Evolutionary conservation across 2,113 vertebrate species (phyloP).

Genomic region (Dasyurus viverrinus): DNA sequence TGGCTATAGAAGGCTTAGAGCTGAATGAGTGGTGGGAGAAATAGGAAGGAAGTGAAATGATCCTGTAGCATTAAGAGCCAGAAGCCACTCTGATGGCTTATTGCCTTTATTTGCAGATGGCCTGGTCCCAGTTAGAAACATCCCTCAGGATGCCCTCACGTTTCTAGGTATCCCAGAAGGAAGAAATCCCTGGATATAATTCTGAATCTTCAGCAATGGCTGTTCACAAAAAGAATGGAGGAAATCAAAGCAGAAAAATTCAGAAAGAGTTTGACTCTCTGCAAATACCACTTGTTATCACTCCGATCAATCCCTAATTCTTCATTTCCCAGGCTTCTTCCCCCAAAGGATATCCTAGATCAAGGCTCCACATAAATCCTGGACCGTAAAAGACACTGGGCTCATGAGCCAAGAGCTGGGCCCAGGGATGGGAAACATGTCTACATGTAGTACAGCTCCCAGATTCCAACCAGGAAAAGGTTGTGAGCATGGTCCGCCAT

Average conservation of each 20-base stretch:
- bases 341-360: constrained; percentile 1
- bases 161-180: not conserved
- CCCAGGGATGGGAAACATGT: constrained; percentile 10
- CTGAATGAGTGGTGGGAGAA: not conserved
- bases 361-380: constrained; percentile 4
- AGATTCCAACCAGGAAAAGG: not conserved
- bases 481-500: not conserved
- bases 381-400: constrained; percentile 25
- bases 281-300: not conserved
- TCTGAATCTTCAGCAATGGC: not conserved
- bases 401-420: not conserved
- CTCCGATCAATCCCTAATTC: not conserved
- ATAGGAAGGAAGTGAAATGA: not conserved
- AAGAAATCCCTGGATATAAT: not conserved
- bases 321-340: not conserved
- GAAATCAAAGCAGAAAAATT: not conserved
- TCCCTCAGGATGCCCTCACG: not conserved
- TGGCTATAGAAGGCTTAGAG: not conserved
- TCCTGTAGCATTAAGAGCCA: not conserved
- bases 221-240: not conserved
- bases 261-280: not conserved
- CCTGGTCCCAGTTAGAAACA: not conserved
- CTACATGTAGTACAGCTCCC: constrained; percentile 2
- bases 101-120: not conserved
- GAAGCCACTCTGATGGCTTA: not conserved